Base-by-base conservation (phyloP, 2,113 vertebrate genomes). In the Scalopus aquaticus region DNA sequence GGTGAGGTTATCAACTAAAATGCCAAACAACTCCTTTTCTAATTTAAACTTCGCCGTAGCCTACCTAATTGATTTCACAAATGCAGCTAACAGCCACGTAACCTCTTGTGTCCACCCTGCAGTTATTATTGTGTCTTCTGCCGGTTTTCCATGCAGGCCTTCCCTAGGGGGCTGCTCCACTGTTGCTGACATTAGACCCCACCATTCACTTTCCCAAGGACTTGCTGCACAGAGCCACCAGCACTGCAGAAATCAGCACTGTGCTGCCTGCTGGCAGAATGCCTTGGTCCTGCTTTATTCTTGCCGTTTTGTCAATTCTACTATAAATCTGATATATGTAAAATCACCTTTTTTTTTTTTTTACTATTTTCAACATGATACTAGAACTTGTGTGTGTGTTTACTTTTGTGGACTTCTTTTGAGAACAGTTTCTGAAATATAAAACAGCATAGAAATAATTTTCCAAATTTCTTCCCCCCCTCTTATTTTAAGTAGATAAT, bases 61-160 rank as follows among this genome's bases (percentile, higher is more conserved):
- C 88, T 95, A 77, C 49, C 70, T 92, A 96, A 95, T 96, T 96
- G 95, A 96, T 96, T 97, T 97, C 74, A 93, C 91, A 79, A 93
- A 72, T 56, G 89, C 70, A 86, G 78, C 91, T 92, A 85, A 95
- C 32, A 95, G 93, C 67, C 69, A 79, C 0, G 1, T 95, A 76
- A 93, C 91, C 93, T 96, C 85, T 94, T 62, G 51, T 35, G 64
- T 78, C 65, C 44, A 44, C 90, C 81, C 93, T 93, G 90, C 74
- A 76, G 96, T 89, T 92, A 83, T 88, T 77, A 88, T n/a, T 95
- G 81, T 91, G 74, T n/a, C n/a, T n/a, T n/a, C n/a, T n/a, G n/a
- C n/a, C n/a, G n/a, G n/a, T 91, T 92, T 88, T 84, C 69, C 60
- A 24, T 44, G 37, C 0, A 90, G 46, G 54, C n/a, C 56, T 88